phyloP scores from a whole-genome alignment of 2,113 vertebrate genomes.

The Xiphias gladius region DNA sequence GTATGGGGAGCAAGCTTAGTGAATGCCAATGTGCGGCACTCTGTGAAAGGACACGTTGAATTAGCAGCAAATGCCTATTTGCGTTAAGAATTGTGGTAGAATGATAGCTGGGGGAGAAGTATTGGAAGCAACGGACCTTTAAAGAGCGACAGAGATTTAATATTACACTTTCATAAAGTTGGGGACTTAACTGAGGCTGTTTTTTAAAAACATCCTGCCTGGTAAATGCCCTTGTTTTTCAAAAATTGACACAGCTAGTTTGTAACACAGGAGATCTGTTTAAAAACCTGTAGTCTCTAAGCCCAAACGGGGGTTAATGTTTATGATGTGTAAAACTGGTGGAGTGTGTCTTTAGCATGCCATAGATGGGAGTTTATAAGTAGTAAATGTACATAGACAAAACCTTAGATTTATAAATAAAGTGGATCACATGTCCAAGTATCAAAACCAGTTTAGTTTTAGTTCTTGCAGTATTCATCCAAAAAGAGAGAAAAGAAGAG shows the following conservation, averaged over 20 bases:
- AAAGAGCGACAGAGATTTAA: background rate
- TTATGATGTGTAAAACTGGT: background rate
- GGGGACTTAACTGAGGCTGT: background rate
- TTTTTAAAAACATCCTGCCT: background rate
- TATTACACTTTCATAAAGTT: background rate
- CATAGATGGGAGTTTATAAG: background rate
- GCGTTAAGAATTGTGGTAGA: constrained; percentile 34
- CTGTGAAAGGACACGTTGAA: constrained; percentile 67
- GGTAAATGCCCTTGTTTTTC: background rate
- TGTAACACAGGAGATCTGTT: background rate
- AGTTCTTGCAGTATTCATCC: constrained; percentile 10
- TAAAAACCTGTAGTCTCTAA: no score
- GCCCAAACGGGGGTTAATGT: background rate
- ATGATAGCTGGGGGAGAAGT: constrained; percentile 17
- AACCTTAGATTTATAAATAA: constrained; percentile 7
- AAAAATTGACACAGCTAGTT: background rate
- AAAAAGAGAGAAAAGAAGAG: constrained; percentile 10
- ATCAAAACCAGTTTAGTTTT: constrained; percentile 20
- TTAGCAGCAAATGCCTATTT: constrained; percentile 68
- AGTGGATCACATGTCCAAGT: background rate
- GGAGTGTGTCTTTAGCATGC: background rate
- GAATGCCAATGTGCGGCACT: constrained; percentile 66
- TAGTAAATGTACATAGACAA: constrained; percentile 2
- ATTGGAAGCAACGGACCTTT: constrained; percentile 3
- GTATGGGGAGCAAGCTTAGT: constrained; percentile 49